Base-by-base conservation (phyloP, 2,797 vertebrate genomes). In the Glyptemys insculpta region DNA sequence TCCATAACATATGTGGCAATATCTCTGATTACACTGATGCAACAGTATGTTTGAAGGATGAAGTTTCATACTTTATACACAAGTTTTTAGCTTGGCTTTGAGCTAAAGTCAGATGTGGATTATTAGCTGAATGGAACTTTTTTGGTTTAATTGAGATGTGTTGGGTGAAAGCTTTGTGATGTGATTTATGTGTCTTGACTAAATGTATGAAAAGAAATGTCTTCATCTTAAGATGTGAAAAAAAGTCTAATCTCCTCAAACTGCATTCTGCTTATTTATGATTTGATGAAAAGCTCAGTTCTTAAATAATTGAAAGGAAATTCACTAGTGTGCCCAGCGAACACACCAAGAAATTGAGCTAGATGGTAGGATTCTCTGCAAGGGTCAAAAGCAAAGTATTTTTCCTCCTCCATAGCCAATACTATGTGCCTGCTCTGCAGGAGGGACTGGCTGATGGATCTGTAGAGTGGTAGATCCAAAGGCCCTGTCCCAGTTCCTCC, bases 141-240 rank as follows among this genome's bases (percentile, higher is more conserved):
- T 47, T 12, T 91, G 31, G 49, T 92, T 93, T 91, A 84, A 86
- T 41, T 81, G 80, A 90, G 49, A 85, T 92, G 11, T 53, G 11
- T 37, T 81, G 18, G 52, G 94, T 53, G 89, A 91, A 82, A 88
- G 11, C 23, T 83, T 85, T 93, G 12, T 87, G 12, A 50, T 85
- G 18, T 72, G 72, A 83, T 91, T 95, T 89, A 89, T 83, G 5
- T 6, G 52, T 92, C 68, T 85, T 91, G 91, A 90, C 25, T 86
- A 92, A 79, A 95, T 4, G 1, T 79, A n/a, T 4, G 41, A 5
- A n/a, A 1, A 19, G 72, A 83, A 86, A 74, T 54, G 79, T 25
- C 15, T 18, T 12, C 29, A 12, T 47, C 41, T 52, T 68, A 68
- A 68, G 3, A 86, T 86, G 19, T 83, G 11, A 79, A 88, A 95